phyloP scores from a whole-genome alignment of 2,113 vertebrate genomes.

The Perca flavescens region DNA sequence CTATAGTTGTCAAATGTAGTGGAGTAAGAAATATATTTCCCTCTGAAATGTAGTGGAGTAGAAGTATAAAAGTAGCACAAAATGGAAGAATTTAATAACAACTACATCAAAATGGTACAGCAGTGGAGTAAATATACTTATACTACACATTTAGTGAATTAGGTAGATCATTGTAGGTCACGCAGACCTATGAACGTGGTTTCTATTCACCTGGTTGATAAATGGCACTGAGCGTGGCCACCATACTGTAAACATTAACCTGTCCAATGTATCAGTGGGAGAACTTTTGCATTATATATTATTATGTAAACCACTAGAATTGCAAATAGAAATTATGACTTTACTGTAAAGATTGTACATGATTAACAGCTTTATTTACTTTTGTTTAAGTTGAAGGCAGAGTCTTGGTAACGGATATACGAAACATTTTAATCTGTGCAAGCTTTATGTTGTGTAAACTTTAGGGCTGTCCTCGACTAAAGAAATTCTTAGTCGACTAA shows the following conservation, averaged over 20 bases:
- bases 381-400: not conserved
- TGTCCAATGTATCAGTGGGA: conserved; percentile 28
- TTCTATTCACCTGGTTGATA: conserved; percentile 33
- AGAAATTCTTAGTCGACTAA: no score
- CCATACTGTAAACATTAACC: conserved; percentile 57
- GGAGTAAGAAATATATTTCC: not conserved
- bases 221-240: not conserved
- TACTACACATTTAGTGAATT: not conserved
- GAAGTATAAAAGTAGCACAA: not conserved
- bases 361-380: not conserved
- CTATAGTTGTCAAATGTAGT: no score
- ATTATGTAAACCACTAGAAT: conserved; percentile 12
- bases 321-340: not conserved
- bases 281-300: conserved; percentile 13
- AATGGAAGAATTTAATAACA: not conserved
- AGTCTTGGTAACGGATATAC: not conserved
- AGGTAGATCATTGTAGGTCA: not conserved
- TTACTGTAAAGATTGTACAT: not conserved
- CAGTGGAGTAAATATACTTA: not conserved
- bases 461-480: no score
- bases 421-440: not conserved
- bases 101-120: not conserved
- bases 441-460: no score
- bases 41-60: not conserved
- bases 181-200: conserved; percentile 3